These are phyloP conservation scores for Simalia tracyae DNA, from an alignment of 2,797 vertebrate genomes.

Conservation along the genomic window DNA sequence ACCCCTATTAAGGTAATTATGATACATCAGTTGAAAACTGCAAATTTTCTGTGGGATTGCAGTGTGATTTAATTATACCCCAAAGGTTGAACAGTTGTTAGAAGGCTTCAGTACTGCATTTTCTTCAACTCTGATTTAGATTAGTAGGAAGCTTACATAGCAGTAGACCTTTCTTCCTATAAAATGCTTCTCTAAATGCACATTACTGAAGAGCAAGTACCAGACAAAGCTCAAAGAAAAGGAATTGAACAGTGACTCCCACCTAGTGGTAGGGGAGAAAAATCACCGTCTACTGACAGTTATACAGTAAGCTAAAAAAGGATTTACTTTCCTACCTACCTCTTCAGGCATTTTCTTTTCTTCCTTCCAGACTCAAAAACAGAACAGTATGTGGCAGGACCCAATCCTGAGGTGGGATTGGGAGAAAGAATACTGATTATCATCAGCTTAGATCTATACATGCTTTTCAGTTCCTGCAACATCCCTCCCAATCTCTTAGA, in stretches of 20 bases:
- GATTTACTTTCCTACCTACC: too few species aligned
- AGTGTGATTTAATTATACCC: slow-evolving; percentile 67
- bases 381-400: background rate
- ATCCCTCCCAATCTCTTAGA: background rate
- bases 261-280: background rate
- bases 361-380: background rate
- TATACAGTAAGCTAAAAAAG: background rate
- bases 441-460: background rate
- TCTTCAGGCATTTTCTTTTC: background rate
- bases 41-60: slow-evolving; percentile 84
- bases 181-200: background rate
- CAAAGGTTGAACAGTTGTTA: background rate
- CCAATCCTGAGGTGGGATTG: background rate
- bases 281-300: background rate
- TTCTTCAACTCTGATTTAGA: background rate
- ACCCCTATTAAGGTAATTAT: slow-evolving; percentile 81
- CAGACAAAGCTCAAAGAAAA: background rate
- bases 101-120: background rate
- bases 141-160: background rate
- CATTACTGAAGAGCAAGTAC: background rate
- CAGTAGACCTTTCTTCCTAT: background rate
- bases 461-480: background rate
- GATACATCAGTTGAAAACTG: slow-evolving; percentile 89
- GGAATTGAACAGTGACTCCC: slow-evolving; percentile 30
- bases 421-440: background rate